Conservation (phyloP, 1,140 invertebrate species). For the Laupala kohalensis region DNA sequence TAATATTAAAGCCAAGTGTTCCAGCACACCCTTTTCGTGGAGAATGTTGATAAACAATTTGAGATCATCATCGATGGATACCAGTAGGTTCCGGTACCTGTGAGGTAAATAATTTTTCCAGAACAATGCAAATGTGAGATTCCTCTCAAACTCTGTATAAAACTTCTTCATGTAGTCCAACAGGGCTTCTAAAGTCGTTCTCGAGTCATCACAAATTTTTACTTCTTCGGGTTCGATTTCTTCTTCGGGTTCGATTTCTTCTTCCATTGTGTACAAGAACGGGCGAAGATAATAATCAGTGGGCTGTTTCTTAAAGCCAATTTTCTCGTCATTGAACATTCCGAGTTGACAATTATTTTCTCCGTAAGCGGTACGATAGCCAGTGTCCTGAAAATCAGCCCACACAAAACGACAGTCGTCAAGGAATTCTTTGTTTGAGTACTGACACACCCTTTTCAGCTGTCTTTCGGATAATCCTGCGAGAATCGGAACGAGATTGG, state of each 20-base stretch:
- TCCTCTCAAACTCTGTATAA: constrained; percentile 10
- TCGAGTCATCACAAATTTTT: constrained; percentile 36
- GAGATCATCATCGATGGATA: constrained; percentile 29
- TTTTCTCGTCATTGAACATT: constrained; percentile 40
- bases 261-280: constrained; percentile 30
- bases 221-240: constrained; percentile 35
- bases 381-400: constrained; percentile 34
- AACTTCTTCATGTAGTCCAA: constrained; percentile 21
- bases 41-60: constrained; percentile 24
- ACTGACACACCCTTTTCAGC: constrained; percentile 44
- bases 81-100: constrained; percentile 33
- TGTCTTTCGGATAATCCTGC: constrained; percentile 48
- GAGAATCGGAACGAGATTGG: constrained; percentile 61
- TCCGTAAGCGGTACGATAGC: constrained; percentile 38
- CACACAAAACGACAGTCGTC: constrained; percentile 44
- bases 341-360: constrained; percentile 42
- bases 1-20: constrained; percentile 43
- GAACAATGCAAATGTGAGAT: constrained; percentile 32
- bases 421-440: constrained; percentile 29
- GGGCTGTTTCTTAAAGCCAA: constrained; percentile 37
- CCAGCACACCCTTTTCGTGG: constrained; percentile 22
- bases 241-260: constrained; percentile 32
- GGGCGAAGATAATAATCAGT: constrained; percentile 44
- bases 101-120: constrained; percentile 38
- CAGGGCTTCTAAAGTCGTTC: constrained; percentile 24